phyloP scores from a whole-genome alignment of 2,113 vertebrate genomes.

The Accipiter virgatus region DNA sequence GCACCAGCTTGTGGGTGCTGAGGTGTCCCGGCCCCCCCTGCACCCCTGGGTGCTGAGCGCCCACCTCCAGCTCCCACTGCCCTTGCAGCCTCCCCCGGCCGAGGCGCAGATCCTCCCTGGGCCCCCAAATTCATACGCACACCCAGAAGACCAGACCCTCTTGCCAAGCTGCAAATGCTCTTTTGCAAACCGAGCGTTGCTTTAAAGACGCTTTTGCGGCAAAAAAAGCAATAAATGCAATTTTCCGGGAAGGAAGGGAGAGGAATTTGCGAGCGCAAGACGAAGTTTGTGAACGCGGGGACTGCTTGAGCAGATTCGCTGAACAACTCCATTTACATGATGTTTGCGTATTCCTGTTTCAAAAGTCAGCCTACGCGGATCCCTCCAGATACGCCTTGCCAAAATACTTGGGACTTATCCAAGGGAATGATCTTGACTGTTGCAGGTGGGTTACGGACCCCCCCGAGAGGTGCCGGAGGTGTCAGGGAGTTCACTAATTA shows the following conservation, averaged over 20 bases:
- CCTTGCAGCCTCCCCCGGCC: background rate
- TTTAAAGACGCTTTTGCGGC: background rate
- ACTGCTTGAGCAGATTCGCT: background rate
- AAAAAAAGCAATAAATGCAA: background rate
- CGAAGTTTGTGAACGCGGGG: background rate
- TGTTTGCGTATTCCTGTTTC: slow-evolving; percentile 4
- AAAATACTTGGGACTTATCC: slow-evolving; percentile 8
- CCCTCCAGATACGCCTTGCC: background rate
- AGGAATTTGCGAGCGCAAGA: background rate
- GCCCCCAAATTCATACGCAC: background rate
- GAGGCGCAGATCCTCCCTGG: background rate
- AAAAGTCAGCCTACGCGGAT: background rate
- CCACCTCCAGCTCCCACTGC: background rate
- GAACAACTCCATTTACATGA: background rate
- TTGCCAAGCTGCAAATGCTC: background rate
- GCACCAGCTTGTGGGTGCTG: background rate
- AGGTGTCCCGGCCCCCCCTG: background rate
- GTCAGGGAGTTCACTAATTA: slow-evolving; percentile 44
- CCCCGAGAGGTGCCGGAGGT: background rate
- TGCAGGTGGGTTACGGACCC: slow-evolving; percentile 53
- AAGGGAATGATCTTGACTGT: background rate
- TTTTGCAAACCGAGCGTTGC: background rate
- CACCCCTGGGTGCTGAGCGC: background rate
- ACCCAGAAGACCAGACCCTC: background rate
- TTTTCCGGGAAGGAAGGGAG: background rate